Conservation (phyloP, 2,113 vertebrate genomes). For the Grammomys dolichurus region DNA sequence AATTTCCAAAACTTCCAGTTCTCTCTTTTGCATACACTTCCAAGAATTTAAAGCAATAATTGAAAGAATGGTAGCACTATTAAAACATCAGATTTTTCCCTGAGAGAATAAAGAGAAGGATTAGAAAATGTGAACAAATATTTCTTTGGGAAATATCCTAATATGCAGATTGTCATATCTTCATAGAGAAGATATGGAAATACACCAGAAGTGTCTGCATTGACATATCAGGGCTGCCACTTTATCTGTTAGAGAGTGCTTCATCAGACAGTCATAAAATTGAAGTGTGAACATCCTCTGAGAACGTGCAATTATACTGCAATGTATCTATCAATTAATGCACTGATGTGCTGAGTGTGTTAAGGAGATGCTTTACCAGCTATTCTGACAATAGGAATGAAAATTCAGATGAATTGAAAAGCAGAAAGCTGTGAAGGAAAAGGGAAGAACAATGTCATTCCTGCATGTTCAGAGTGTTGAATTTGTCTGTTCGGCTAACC, state of each 20-base stretch:
- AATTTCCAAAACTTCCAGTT: constrained; percentile 26
- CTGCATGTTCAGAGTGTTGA: background rate
- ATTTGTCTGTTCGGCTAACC: background rate
- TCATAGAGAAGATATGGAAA: constrained; percentile 53
- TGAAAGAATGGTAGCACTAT: background rate
- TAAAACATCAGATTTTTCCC: constrained; percentile 47
- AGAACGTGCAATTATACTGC: constrained; percentile 54
- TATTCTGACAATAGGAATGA: constrained; percentile 41
- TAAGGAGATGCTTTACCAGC: background rate
- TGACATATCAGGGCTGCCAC: constrained; percentile 76
- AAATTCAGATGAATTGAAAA: constrained; percentile 45
- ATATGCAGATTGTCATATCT: constrained; percentile 74
- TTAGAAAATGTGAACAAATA: constrained; percentile 76
- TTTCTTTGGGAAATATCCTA: constrained; percentile 62
- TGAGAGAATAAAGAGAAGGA: constrained; percentile 57
- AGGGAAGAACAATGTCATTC: background rate
- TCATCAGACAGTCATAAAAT: constrained; percentile 72
- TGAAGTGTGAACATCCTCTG: constrained; percentile 40
- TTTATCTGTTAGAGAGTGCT: constrained; percentile 66
- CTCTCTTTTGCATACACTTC: background rate
- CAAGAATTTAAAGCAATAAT: background rate
- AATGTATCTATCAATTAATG: constrained; percentile 63
- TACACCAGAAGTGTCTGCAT: constrained; percentile 30
- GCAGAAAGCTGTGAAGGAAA: background rate
- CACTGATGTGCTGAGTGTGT: constrained; percentile 64